Base-by-base conservation (phyloP, 2,888 invertebrate species). In the Pammene aurita region DNA sequence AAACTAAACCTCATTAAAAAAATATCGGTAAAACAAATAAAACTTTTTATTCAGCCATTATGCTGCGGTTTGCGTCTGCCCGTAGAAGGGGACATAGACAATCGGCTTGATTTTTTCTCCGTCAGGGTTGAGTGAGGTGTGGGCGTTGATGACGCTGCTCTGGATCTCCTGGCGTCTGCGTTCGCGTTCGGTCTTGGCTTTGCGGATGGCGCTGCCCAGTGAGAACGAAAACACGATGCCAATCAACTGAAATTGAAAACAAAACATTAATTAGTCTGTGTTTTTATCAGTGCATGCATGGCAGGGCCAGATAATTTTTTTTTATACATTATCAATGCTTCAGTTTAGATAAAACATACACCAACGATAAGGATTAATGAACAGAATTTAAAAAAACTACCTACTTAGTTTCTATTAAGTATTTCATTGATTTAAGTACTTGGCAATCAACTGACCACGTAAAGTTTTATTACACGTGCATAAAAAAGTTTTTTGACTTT, bases 161-260 rank as follows among this genome's bases (percentile, higher is more conserved):
- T 94, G 93, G 71, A 94, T 91, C 84, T 96, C 95, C 94, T 95
- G 95, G 63, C 94, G 94, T 63, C 95, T 93, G 67, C 95, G 94
- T 79, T 95, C 95, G 48, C 95, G 94, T 76, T 96, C 95, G 0
- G 95, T 94, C 84, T 96, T 96, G 71, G 96, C 94, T 72, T 94
- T 94, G 71, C 96, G 95, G 81, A 98, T 96, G 2, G 97, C 96
- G 81, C 96, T 95, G 70, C 97, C 98, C 85, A 98, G 90, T 89
- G 97, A 96, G 85, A 97, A 96, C 1, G 98, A 97, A 83, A 98
- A 97, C 72, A 97, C 93, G 61, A 98, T 96, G 74, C 98, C 98
- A 78, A 98, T 93, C 55, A 98, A 90, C 96, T 96, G 89, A 61
- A 93, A 93, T 73, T 70, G 75, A 73, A 70, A 35, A 54, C 55